Evolutionary conservation across 2,888 invertebrate genomes (phyloP).

Genomic region (Lepetodrilus schrolli): DNA sequence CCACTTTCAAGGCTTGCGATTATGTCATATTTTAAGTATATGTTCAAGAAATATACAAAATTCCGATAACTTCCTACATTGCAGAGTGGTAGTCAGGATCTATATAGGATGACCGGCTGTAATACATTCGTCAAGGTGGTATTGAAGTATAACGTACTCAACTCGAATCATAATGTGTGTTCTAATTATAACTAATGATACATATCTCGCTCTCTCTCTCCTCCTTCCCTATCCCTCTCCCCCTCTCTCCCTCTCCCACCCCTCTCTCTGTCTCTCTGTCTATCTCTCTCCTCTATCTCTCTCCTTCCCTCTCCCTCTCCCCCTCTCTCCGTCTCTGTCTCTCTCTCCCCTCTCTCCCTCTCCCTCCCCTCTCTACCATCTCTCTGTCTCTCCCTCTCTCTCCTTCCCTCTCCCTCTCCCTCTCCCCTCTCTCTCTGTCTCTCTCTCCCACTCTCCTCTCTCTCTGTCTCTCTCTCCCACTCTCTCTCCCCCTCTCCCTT

Average conservation of each 20-base stretch:
- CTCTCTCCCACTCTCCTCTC: neutral
- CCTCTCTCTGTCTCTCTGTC: neutral
- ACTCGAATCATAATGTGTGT: no score
- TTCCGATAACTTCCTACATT: no score
- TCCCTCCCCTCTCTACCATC: neutral
- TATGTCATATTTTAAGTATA: no score
- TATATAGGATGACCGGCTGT: no score
- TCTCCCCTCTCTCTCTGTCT: neutral
- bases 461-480: neutral
- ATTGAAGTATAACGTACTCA: no score
- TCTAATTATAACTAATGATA: no score
- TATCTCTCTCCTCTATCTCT: neutral
- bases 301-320: neutral
- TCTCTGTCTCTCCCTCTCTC: neutral
- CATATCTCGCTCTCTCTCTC: neutral
- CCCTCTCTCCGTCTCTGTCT: neutral
- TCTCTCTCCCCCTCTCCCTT: neutral
- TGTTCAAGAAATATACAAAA: no score
- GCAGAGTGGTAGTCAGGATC: no score
- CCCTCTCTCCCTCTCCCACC: neutral
- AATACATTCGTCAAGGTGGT: no score
- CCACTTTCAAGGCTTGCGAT: no score
- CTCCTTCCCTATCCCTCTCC: neutral
- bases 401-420: conserved; percentile 14
- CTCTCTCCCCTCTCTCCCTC: conserved; percentile 5